phyloP scores from a whole-genome alignment of 1,140 invertebrate species.

The Anastrepha obliqua region DNA sequence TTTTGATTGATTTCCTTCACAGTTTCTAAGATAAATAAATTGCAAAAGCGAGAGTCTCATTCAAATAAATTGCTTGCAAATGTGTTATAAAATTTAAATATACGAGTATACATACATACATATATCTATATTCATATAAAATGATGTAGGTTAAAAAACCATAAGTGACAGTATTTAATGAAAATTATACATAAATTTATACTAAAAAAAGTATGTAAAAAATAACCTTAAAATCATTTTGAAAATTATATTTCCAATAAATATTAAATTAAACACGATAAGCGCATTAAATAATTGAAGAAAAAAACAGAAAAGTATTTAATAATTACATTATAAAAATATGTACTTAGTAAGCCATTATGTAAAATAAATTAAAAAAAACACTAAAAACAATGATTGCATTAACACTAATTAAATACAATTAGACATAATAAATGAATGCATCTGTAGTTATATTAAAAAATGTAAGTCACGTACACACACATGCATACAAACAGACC shows the following conservation, averaged over 20 bases:
- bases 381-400: constrained; percentile 14
- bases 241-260: constrained; percentile 20
- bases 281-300: constrained; percentile 19
- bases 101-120: no score
- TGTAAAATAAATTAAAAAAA: background rate
- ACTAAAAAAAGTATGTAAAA: constrained; percentile 10
- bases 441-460: background rate
- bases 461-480: background rate
- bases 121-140: no score
- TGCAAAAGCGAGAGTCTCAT: no score
- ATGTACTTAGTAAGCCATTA: constrained; percentile 13
- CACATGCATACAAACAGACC: background rate
- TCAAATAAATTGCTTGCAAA: no score
- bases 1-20: no score
- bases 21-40: no score
- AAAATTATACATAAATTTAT: constrained; percentile 25
- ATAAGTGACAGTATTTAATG: constrained; percentile 25
- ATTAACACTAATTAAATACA: constrained; percentile 46
- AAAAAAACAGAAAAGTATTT: background rate
- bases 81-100: no score
- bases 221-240: constrained; percentile 35
- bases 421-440: constrained; percentile 30
- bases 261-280: constrained; percentile 36
- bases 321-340: constrained; percentile 24
- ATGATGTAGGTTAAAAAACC: no score